These are phyloP conservation scores for Drosophila acutilabella DNA, from an alignment of 2,888 invertebrate genomes.

Conservation along the genomic window DNA sequence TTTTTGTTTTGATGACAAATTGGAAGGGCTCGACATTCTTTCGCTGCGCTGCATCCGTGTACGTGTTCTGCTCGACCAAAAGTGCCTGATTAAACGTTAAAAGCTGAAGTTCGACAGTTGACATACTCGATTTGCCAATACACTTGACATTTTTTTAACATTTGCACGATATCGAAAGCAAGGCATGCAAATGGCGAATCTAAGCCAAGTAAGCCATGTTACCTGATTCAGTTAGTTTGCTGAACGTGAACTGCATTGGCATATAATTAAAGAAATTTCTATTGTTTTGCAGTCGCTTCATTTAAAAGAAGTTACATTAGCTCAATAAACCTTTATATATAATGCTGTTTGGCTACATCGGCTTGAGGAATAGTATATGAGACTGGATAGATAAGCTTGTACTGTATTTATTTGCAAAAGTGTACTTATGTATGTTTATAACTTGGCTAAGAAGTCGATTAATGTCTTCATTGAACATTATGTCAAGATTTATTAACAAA, in stretches of 20 bases:
- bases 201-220: conserved; percentile 26
- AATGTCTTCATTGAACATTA: too few relatives aligned
- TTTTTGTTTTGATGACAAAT: conserved; percentile 74
- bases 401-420: too few relatives aligned
- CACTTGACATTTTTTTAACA: conserved; percentile 38
- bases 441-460: too few relatives aligned
- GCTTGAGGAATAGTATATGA: too few relatives aligned
- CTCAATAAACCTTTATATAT: too few relatives aligned
- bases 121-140: conserved; percentile 34
- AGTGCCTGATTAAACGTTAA: conserved; percentile 60
- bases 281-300: not conserved
- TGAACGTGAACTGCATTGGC: conserved; percentile 50
- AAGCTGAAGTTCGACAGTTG: conserved; percentile 11
- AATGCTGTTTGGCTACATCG: too few relatives aligned
- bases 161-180: conserved; percentile 30
- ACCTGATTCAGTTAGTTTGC: conserved; percentile 28
- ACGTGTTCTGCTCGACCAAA: conserved; percentile 50
- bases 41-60: conserved; percentile 48
- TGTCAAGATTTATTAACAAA: too few relatives aligned
- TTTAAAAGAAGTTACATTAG: too few relatives aligned
- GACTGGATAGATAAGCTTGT: too few relatives aligned
- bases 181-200: conserved; percentile 57
- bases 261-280: conserved; percentile 41
- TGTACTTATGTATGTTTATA: too few relatives aligned
- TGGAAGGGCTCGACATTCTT: conserved; percentile 62